Conservation (phyloP, 92 coral and sea anemone genomes). For the Diadumene lineata region DNA sequence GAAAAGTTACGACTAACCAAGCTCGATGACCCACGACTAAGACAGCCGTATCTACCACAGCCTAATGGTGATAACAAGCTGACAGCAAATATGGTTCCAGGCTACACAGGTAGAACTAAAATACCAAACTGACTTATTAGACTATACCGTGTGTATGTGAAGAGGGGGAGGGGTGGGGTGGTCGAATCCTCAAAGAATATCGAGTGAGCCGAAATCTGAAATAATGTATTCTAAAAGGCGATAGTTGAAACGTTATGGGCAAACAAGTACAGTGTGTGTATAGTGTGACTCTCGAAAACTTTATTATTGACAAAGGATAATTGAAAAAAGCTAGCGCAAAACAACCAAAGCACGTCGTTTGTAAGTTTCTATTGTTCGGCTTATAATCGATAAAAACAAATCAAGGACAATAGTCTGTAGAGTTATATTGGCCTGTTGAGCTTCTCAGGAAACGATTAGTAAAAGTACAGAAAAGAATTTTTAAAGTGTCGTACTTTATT, state of each 20-base stretch:
- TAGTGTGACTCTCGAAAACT: too few species aligned
- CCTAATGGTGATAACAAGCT: slow-evolving; percentile 93
- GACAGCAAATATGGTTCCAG: slow-evolving; percentile 83
- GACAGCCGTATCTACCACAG: slow-evolving; percentile 66
- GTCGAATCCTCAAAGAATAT: too few species aligned
- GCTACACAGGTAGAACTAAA: slow-evolving; percentile 77
- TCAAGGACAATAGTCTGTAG: background rate
- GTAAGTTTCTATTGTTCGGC: slow-evolving; percentile 5
- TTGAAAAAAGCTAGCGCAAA: too few species aligned
- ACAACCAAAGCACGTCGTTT: background rate
- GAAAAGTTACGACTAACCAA: slow-evolving; percentile 77
- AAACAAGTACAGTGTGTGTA: too few species aligned
- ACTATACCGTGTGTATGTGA: background rate
- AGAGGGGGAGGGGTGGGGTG: too few species aligned
- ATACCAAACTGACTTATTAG: background rate
- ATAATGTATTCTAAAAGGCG: too few species aligned
- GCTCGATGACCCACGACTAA: slow-evolving; percentile 50
- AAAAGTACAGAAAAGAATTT: too few species aligned
- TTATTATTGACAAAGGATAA: too few species aligned
- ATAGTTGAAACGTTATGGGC: too few species aligned
- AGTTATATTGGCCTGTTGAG: background rate
- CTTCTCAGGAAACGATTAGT: background rate
- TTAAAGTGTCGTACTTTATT: too few species aligned
- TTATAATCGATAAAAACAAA: background rate
- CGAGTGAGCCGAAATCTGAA: too few species aligned